A percentile compares a stretch with the other conserved stretches of the same genome.
Conservation (phyloP, 2,797 vertebrate genomes). For the Semaprochilodus insignis region DNA sequence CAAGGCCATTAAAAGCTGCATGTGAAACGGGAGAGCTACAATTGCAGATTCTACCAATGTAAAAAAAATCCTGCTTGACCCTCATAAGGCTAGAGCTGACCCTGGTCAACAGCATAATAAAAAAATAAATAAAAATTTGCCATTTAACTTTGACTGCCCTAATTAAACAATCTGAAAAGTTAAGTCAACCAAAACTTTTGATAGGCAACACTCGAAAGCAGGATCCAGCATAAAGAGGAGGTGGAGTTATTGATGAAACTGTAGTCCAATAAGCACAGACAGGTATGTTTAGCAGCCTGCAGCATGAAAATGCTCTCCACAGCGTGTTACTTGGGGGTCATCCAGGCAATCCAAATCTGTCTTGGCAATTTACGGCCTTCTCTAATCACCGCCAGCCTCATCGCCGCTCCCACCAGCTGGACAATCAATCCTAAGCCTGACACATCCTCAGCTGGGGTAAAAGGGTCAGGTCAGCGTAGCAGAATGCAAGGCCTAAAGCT, state of each 20-base stretch:
- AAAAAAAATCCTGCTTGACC: too few species aligned
- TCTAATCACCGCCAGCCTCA: constrained; percentile 38
- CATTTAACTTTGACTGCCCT: too few species aligned
- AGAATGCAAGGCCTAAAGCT: constrained; percentile 3
- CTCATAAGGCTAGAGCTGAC: too few species aligned
- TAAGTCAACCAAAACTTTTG: too few species aligned
- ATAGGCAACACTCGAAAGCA: not conserved
- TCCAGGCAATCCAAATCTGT: constrained; percentile 40
- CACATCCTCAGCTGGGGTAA: constrained; percentile 27
- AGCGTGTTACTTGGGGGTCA: constrained; percentile 46
- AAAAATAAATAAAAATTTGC: too few species aligned
- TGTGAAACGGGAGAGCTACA: too few species aligned
- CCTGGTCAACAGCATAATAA: too few species aligned
- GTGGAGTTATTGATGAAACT: not conserved
- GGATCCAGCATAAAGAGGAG: not conserved
- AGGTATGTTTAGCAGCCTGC: constrained; percentile 12
- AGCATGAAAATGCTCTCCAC: constrained; percentile 15
- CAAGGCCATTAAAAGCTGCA: too few species aligned
- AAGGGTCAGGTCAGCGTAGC: constrained; percentile 7
- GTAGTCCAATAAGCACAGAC: not conserved
- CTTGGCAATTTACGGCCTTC: constrained; percentile 46
- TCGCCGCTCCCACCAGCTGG: constrained; percentile 41
- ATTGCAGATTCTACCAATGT: too few species aligned
- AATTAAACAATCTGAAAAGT: too few species aligned
- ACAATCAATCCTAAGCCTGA: constrained; percentile 46